Evolutionary conservation across 2,797 vertebrate species (phyloP), one percentile per base, ranked within the genome.

Genomic region (Rachycentron canadum): DNA sequence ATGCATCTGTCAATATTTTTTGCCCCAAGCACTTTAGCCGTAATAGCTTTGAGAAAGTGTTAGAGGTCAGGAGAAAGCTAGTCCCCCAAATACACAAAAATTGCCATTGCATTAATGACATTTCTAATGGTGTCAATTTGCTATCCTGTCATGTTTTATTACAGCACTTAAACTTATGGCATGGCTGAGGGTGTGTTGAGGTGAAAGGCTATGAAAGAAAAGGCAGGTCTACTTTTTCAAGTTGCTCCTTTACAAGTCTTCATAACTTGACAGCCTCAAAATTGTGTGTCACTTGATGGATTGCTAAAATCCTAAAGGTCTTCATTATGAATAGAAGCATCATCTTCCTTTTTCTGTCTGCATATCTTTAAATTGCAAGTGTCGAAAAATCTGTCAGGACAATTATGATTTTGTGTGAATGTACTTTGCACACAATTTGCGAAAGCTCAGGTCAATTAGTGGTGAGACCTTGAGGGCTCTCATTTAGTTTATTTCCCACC

Each of bases 371-470:
- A 76, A 59, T 38, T 14, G 23, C 13, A 43, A 63, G 26, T 52
- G 55, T 56, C 0, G 10, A 47, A 45, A 74, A 58, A 76, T 21
- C 40, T 38, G 59, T 76, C 40, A 57, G 57, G 50, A 84, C 41
- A 52, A 63, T 83, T 76, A 76, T 32, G 56, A 45, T 55, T 76
- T 43, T 57, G 40, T 69, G 53, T 69, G 67, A 76, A 81, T 52
- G 9, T 45, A 69, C 58, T 81, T 85, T 49, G 76, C 32, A 76
- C 62, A 73, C 68, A 38, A 19, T 76, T 83, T 76, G 38, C 49
- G 45, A 79, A 85, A 56, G 70, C 78, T 64, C 14, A 32, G 85
- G 83, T 91, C 85, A 90, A 87, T 87, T 85, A 79, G 76, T 64
- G 78, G 57, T 71, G 65, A 76, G 76, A 83, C 73, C 82, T 73